Base-by-base conservation (phyloP, 2,888 invertebrate genomes). In the Clivina fossor region DNA sequence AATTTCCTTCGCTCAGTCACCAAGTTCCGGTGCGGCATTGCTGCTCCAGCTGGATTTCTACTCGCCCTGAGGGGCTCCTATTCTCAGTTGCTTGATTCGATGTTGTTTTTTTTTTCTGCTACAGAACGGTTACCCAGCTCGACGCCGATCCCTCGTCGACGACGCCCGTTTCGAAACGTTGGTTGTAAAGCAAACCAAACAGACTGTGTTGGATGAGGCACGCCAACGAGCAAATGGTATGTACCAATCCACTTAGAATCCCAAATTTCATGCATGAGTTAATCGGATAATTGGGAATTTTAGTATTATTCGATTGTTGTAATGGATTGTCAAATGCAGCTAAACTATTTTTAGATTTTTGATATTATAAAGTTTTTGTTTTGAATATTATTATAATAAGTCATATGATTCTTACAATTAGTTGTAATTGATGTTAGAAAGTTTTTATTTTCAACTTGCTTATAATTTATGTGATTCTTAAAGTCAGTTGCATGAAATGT, bases 141-240 rank as follows among this genome's bases (percentile, higher is more conserved):
- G 95, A 69, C 87, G 94, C 67, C 88, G 96, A 69, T 96, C 96
- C 62, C 84, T 98, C 61, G 97, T 98, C 50, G 97, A 95, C 69
- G 97, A 98, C 77, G 97, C 98, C 65, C 88, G 94, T 68, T 97
- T 98, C 76, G 98, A 98, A 76, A 93, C 92, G 60, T 81, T 93
- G 70, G 92, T 96, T 67, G 95, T 96, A 70, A 93, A 93, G 77
- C 93, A 94, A 80, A 92, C 89, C 72, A 93, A 93, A 76, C 90
- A 93, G 79, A 90, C 86, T 68, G 93, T 93, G 64, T 80, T 94
- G 68, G 92, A 93, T 71, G 93, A 93, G 76, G 93, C 92, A 64
- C 87, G 92, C 69, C 86, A 85, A 73, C 84, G 90, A 69, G 86
- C 90, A 66, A 90, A 91, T 80, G 92, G 92, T 92, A 74, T 82